These are phyloP conservation scores for Halichondria panicea DNA, from an alignment of 37 sponge, comb jelly and placozoan genomes.

Conservation along the genomic window DNA sequence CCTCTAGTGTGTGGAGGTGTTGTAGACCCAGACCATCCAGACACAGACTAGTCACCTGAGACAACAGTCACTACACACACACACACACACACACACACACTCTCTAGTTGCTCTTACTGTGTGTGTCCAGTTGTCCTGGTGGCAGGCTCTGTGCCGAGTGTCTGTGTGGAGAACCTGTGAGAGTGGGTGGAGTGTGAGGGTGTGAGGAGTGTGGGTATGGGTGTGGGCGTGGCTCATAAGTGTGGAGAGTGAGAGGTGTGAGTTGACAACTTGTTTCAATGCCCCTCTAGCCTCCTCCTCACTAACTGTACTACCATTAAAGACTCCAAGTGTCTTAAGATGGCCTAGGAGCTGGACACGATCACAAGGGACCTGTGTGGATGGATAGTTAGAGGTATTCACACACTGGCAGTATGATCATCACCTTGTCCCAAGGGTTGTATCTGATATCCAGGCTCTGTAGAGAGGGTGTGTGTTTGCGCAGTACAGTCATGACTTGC, in stretches of 20 bases:
- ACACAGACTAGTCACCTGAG: constrained; percentile 72
- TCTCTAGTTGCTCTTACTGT: too few species aligned
- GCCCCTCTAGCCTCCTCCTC: constrained; percentile 45
- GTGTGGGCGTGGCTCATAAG: constrained; percentile 46
- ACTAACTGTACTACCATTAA: constrained; percentile 52
- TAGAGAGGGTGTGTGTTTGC: constrained; percentile 69
- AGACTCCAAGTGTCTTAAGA: constrained; percentile 23
- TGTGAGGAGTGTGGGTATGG: constrained; percentile 13
- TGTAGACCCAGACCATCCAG: constrained; percentile 52
- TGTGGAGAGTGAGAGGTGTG: constrained; percentile 74
- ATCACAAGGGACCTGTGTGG: neutral
- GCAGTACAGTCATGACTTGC: constrained; percentile 40
- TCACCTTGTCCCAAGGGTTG: constrained; percentile 83
- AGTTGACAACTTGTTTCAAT: constrained; percentile 19
- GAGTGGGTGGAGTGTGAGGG: constrained; percentile 56
- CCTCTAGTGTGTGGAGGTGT: constrained; percentile 57
- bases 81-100: constrained; percentile 10
- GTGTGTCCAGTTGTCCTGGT: too few species aligned
- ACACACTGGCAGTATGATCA: neutral
- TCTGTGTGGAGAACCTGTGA: constrained; percentile 35
- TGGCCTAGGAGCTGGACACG: constrained; percentile 38
- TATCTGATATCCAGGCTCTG: constrained; percentile 54
- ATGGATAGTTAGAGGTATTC: neutral
- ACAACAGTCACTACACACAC: neutral
- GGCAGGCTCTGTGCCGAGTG: constrained; percentile 57